phyloP scores from a whole-genome alignment of 2,888 invertebrate species.

The Scrobipalpa atriplicella region DNA sequence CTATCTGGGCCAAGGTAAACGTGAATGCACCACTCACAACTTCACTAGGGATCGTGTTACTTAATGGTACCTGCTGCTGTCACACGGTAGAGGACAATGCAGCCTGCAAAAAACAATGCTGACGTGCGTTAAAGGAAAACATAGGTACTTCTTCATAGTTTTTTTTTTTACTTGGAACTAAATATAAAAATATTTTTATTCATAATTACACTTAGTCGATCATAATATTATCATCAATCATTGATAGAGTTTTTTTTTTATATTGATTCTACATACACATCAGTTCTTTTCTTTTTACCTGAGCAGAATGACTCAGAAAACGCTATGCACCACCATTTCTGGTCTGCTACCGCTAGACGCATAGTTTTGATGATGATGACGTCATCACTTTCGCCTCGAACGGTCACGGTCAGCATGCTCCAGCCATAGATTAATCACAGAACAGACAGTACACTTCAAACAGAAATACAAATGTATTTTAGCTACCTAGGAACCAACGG shows the following conservation, averaged over 20 bases:
- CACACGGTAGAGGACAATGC: background rate
- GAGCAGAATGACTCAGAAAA: no score
- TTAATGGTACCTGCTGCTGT: background rate
- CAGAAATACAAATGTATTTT: no score
- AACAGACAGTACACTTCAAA: background rate
- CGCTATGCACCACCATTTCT: background rate
- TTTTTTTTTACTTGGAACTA: no score
- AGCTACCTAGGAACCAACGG: no score
- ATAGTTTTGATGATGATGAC: background rate
- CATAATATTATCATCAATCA: no score
- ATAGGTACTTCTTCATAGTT: no score
- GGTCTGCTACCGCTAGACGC: background rate
- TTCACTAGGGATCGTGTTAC: background rate
- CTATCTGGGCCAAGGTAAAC: slow-evolving; percentile 5
- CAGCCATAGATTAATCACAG: background rate
- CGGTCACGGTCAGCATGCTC: slow-evolving; percentile 28
- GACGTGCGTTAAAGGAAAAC: no score
- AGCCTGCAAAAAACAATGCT: background rate
- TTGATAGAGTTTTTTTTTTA: no score
- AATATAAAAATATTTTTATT: no score
- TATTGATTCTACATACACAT: no score
- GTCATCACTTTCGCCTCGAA: slow-evolving; percentile 18
- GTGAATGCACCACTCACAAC: slow-evolving; percentile 10
- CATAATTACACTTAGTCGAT: no score
- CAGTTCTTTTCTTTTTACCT: no score